Conservation (phyloP, 2,888 invertebrate genomes). For the Oscheius sp. region DNA sequence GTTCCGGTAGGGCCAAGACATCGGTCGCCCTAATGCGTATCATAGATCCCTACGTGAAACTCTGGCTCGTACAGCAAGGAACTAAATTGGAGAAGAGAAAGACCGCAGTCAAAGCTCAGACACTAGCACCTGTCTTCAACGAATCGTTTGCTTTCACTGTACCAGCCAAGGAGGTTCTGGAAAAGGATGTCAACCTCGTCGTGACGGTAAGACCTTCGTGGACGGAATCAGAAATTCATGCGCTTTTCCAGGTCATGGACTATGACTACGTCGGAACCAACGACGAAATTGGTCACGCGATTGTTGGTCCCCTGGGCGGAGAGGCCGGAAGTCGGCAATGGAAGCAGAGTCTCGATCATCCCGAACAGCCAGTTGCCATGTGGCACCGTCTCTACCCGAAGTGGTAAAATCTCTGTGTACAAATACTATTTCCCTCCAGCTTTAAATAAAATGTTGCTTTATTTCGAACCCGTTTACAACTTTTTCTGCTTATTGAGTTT, state of each 20-base stretch:
- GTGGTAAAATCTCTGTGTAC: conserved; percentile 59
- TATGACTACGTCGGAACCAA: conserved; percentile 70
- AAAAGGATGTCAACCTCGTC: conserved; percentile 68
- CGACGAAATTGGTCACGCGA: conserved; percentile 72
- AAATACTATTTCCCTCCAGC: neutral
- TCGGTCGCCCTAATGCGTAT: conserved; percentile 17
- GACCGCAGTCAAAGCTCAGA: conserved; percentile 69
- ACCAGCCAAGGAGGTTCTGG: conserved; percentile 61
- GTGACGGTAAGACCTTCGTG: conserved; percentile 57
- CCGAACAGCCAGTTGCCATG: conserved; percentile 67
- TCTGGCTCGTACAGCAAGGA: conserved; percentile 73
- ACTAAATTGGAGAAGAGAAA: conserved; percentile 73
- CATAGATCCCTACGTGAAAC: conserved; percentile 73
- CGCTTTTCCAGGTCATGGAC: conserved; percentile 68
- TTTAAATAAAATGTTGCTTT: neutral
- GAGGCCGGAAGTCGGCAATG: conserved; percentile 70
- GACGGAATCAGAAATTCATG: conserved; percentile 4
- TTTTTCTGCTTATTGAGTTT: conserved; percentile 7
- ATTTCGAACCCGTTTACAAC: neutral
- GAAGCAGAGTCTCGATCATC: conserved; percentile 67
- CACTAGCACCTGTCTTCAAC: conserved; percentile 70
- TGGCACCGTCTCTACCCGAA: conserved; percentile 71
- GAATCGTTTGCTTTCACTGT: conserved; percentile 72
- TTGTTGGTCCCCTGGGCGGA: conserved; percentile 68
- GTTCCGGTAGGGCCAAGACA: conserved; percentile 32